These are phyloP conservation scores for Solea senegalensis DNA, from an alignment of 2,113 vertebrate genomes.

Conservation along the genomic window DNA sequence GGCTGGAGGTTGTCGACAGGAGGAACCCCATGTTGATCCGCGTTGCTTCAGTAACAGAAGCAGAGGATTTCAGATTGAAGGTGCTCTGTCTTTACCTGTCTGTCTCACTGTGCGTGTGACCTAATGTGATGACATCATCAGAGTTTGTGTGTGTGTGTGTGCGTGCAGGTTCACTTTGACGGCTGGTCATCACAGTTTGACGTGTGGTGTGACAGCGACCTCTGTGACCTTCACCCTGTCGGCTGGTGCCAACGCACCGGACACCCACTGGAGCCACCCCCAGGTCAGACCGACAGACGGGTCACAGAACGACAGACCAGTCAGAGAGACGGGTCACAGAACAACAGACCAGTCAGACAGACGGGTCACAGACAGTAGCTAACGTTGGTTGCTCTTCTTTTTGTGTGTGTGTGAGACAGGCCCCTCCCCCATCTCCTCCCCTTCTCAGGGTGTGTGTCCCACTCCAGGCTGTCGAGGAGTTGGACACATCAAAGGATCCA, in stretches of 20 bases:
- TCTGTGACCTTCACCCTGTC: conserved; percentile 78
- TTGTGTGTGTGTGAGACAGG: conserved; percentile 54
- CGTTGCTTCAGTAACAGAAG: conserved; percentile 83
- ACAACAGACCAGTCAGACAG: background rate
- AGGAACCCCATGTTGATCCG: conserved; percentile 86
- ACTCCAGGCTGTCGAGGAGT: conserved; percentile 82
- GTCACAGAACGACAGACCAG: background rate
- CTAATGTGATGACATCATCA: conserved; percentile 5
- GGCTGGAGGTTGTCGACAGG: conserved; percentile 87
- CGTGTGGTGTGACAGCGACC: conserved; percentile 81
- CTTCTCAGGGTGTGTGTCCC: conserved; percentile 80
- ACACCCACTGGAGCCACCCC: conserved; percentile 78
- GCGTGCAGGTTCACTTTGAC: conserved; percentile 78
- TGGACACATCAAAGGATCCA: conserved; percentile 83
- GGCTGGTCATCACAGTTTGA: conserved; percentile 82
- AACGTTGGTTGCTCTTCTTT: background rate
- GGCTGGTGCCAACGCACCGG: conserved; percentile 80
- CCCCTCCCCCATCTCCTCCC: conserved; percentile 63
- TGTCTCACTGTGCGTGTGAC: background rate
- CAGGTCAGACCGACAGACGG: conserved; percentile 49
- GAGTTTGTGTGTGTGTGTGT: background rate
- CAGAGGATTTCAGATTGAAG: conserved; percentile 85
- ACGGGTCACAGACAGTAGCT: background rate
- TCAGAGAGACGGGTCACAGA: background rate
- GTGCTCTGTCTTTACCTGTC: conserved; percentile 25